phyloP scores from a whole-genome alignment of 2,797 vertebrate genomes.

The Simalia tracyae region DNA sequence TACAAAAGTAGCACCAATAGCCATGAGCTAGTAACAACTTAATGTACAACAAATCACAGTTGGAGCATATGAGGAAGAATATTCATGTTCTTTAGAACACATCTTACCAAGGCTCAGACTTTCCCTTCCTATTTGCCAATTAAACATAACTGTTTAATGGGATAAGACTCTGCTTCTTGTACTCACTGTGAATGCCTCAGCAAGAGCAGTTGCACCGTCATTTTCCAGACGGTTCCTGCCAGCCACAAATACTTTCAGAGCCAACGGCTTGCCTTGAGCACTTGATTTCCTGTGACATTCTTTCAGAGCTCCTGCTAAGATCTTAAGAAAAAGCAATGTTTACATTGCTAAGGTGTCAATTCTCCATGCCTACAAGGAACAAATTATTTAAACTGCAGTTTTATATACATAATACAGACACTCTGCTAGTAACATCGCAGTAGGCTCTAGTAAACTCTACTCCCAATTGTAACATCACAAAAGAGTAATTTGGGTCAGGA shows the following conservation, averaged over 20 bases:
- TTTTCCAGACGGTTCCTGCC: slow-evolving; percentile 97
- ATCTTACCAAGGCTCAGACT: not conserved
- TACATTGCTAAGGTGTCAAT: slow-evolving; percentile 4
- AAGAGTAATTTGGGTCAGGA: not conserved
- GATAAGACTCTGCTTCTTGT: slow-evolving; percentile 5
- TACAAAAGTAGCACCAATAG: not conserved
- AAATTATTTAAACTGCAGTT: not conserved
- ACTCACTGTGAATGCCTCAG: slow-evolving; percentile 92
- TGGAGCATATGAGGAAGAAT: not conserved
- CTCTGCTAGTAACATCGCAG: not conserved
- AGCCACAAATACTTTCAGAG: slow-evolving; percentile 91
- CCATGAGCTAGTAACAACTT: not conserved
- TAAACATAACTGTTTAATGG: not conserved
- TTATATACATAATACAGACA: not conserved
- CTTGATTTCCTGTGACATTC: slow-evolving; percentile 86
- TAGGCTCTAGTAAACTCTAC: not conserved
- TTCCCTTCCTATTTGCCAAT: not conserved
- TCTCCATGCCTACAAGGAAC: not conserved
- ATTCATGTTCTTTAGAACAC: not conserved
- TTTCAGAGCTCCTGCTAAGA: slow-evolving; percentile 87
- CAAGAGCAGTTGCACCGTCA: slow-evolving; percentile 91
- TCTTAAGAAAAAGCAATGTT: slow-evolving; percentile 72
- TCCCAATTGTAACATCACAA: not conserved
- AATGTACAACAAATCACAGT: not conserved
- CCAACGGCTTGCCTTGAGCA: slow-evolving; percentile 78